Evolutionary conservation across 2,888 invertebrate genomes (phyloP), one percentile per base, ranked within the genome.

Genomic region (Trichogramma dendrolimi): DNA sequence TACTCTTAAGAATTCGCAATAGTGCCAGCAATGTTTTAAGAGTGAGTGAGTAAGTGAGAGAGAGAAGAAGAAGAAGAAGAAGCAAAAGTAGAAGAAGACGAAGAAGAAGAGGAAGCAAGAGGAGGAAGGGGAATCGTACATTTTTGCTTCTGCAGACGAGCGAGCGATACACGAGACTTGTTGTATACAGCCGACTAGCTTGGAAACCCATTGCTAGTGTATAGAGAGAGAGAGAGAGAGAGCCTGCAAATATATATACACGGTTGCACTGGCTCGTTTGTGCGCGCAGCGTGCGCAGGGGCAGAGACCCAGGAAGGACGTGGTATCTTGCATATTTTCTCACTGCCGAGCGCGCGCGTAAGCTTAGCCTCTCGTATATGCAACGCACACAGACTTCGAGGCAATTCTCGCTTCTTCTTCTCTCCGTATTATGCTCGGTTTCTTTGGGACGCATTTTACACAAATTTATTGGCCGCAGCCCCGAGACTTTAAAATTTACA

Each of bases 241-340:
- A 27, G 64, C 57, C 55, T 66, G 63, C 61, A 54, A 48, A 55
- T 55, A 54, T 60, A 69, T 60, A 61, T 66, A 59, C 66, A 59
- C 66, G 66, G 59, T 52, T 55, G 60, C 68, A 65, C 52, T 40
- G 6, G 51, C 51, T 51, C 27, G 51, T 4, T 6, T n/a, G 38
- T 4, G 40, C 6, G 42, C 42, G 40, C 52, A 8, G 52, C 52
- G 38, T 44, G 43, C 42, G 42, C 44, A 52, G 76, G 78, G 77
- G 78, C 78, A 78, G 75, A 78, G 78, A 78, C 78, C 78, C 78
- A 79, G 78, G 78, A 79, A 78, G 78, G 78, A 78, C 77, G 75
- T 71, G 67, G 68, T 64, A 51, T 60, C 67, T 64, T 58, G 64
- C 63, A 58, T 54, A 55, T 53, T 58, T 55, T 62, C 62, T 52